These are phyloP conservation scores for Andrena cerasifolii DNA, from an alignment of 1,140 invertebrate species.

Conservation along the genomic window DNA sequence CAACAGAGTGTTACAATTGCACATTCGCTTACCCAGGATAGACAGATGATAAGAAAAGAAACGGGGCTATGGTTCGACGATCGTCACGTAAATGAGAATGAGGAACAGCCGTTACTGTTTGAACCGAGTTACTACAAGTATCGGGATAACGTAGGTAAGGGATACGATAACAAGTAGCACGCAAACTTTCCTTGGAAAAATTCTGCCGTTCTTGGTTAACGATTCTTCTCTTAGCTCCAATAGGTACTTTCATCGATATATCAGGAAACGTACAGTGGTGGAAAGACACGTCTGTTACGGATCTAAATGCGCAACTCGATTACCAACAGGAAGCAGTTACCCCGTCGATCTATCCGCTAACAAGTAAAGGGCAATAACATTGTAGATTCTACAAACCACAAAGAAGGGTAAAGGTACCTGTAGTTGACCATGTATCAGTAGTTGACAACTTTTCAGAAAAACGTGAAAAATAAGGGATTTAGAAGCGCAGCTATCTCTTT, in stretches of 20 bases:
- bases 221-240: neutral
- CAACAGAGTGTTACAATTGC: neutral
- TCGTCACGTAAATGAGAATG: neutral
- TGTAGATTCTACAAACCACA: neutral
- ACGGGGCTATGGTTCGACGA: constrained; percentile 5
- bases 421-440: too few species aligned
- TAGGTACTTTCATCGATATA: neutral
- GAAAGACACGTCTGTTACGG: neutral
- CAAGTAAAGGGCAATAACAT: neutral
- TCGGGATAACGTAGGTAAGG: constrained; percentile 17
- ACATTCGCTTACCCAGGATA: neutral
- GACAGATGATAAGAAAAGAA: constrained; percentile 6
- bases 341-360: constrained; percentile 12
- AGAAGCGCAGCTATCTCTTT: too few species aligned
- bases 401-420: too few species aligned
- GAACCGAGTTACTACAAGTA: constrained; percentile 29
- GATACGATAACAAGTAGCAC: neutral
- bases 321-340: neutral
- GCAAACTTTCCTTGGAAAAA: neutral
- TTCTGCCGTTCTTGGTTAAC: neutral
- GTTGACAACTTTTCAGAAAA: too few species aligned
- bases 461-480: too few species aligned
- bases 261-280: constrained; percentile 5
- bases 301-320: neutral
- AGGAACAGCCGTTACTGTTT: neutral